Conservation (phyloP, 2,113 vertebrate genomes). For the Cyprinus carpio region DNA sequence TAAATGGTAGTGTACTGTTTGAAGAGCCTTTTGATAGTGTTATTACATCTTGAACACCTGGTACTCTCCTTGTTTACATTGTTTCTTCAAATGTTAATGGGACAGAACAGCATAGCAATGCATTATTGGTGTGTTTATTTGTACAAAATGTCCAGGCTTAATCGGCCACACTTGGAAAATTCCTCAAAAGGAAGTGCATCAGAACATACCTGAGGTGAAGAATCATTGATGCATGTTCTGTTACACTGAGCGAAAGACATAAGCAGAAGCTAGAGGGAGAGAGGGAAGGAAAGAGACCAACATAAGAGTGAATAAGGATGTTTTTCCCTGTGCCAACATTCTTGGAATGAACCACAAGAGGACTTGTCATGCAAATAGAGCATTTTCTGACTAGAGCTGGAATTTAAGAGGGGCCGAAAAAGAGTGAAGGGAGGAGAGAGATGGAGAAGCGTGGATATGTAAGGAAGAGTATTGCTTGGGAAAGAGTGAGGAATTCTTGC, state of each 20-base stretch:
- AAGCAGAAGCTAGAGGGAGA: background rate
- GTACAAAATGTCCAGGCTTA: conserved; percentile 16
- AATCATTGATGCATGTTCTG: background rate
- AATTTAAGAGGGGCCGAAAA: conserved; percentile 7
- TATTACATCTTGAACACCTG: conserved; percentile 50
- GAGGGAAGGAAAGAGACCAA: background rate
- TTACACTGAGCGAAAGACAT: conserved; percentile 6
- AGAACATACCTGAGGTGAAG: conserved; percentile 38
- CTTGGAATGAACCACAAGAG: conserved; percentile 36
- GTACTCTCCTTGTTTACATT: conserved; percentile 35
- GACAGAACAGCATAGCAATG: conserved; percentile 2
- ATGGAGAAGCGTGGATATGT: conserved; percentile 5
- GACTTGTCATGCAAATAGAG: conserved; percentile 42
- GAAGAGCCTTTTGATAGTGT: background rate
- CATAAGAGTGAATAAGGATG: conserved; percentile 22
- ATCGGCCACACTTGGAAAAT: background rate
- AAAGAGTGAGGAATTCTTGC: conserved; percentile 48
- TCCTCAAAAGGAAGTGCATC: conserved; percentile 32
- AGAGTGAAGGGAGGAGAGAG: background rate
- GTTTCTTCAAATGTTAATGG: conserved; percentile 25
- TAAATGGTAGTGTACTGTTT: background rate
- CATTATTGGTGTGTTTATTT: conserved; percentile 32
- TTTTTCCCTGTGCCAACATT: conserved; percentile 46
- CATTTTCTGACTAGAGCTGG: conserved; percentile 29
- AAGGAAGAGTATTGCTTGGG: conserved; percentile 15